phyloP scores from a whole-genome alignment of 2,888 invertebrate genomes.

The Gortyna flavago region DNA sequence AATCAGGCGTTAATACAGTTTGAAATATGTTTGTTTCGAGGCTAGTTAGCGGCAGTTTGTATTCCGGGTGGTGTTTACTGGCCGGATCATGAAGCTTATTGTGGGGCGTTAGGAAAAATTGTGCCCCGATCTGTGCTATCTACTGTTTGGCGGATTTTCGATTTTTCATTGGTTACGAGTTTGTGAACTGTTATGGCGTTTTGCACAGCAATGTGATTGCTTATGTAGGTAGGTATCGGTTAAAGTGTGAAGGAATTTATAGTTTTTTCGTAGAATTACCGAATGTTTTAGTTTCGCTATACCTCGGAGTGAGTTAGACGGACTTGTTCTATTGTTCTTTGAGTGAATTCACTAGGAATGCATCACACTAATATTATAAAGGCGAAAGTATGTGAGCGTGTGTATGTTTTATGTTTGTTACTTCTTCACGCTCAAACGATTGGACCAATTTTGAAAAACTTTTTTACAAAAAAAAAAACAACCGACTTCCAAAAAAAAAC shows the following conservation, averaged over 20 bases:
- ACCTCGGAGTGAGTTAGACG: background rate
- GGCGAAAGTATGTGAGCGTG: too few relatives aligned
- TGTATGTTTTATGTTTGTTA: too few relatives aligned
- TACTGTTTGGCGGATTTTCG: constrained; percentile 25
- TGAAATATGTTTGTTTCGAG: constrained; percentile 79
- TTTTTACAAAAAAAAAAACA: too few relatives aligned
- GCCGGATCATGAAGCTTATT: constrained; percentile 67
- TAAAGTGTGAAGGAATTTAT: background rate
- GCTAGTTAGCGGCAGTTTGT: constrained; percentile 82
- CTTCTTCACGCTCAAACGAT: too few relatives aligned
- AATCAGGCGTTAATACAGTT: constrained; percentile 82
- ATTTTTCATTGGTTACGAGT: constrained; percentile 50
- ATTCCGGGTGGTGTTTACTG: constrained; percentile 71
- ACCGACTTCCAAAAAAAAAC: too few relatives aligned
- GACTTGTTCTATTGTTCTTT: background rate
- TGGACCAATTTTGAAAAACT: too few relatives aligned
- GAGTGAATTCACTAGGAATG: background rate
- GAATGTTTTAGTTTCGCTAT: background rate
- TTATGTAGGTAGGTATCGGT: constrained; percentile 4
- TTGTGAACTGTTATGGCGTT: constrained; percentile 39
- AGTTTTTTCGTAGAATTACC: background rate
- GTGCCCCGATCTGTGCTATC: constrained; percentile 58
- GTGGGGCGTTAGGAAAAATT: constrained; percentile 71
- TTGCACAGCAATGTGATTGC: constrained; percentile 38
- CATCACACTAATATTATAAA: background rate